phyloP scores from a whole-genome alignment of 2,888 invertebrate genomes.

The Ceriagrion tenellum region DNA sequence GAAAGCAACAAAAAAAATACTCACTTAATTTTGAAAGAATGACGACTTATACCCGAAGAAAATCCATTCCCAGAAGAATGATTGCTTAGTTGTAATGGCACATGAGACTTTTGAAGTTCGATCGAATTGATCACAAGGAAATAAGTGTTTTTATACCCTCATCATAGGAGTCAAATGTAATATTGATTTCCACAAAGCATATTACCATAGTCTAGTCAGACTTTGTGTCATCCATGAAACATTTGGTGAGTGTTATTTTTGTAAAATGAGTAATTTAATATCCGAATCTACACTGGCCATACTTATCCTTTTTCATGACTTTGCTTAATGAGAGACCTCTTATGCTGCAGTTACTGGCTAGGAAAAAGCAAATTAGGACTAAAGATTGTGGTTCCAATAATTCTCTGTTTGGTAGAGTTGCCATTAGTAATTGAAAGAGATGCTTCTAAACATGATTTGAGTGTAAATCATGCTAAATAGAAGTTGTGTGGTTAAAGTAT shows the following conservation, averaged over 20 bases:
- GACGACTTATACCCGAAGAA: slow-evolving; percentile 21
- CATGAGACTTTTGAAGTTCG: neutral
- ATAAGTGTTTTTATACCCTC: neutral
- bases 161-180: neutral
- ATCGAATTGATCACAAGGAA: neutral
- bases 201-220: slow-evolving; percentile 64
- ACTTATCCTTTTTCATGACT: slow-evolving; percentile 49
- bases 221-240: slow-evolving; percentile 55
- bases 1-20: neutral
- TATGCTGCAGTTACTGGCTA: neutral
- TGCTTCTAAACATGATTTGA: neutral
- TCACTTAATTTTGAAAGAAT: slow-evolving; percentile 27
- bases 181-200: slow-evolving; percentile 4
- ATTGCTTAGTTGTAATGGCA: slow-evolving; percentile 49
- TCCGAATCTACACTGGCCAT: slow-evolving; percentile 25
- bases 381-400: neutral
- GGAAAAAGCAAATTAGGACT: neutral
- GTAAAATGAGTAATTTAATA: slow-evolving; percentile 52
- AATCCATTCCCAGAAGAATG: slow-evolving; percentile 55
- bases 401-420: neutral
- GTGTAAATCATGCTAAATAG: no score
- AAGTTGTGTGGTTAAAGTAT: neutral
- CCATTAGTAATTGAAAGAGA: neutral
- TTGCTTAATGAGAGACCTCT: slow-evolving; percentile 13
- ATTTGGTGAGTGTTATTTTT: slow-evolving; percentile 62